These are phyloP conservation scores for Ifrita kowaldi DNA, from an alignment of 2,113 vertebrate species.

Conservation along the genomic window DNA sequence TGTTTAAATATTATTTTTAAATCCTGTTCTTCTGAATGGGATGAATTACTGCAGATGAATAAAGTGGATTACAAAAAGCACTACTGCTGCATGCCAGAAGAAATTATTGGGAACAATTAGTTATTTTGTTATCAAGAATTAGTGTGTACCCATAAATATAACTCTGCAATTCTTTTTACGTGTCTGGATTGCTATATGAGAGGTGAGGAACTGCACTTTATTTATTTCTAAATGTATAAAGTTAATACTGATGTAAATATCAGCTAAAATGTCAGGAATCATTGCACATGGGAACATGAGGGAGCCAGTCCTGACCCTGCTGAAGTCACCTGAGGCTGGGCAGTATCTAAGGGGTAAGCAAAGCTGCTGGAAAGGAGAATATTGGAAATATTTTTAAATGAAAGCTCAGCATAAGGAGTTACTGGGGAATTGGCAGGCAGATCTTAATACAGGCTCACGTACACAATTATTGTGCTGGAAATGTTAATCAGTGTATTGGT, in stretches of 20 bases:
- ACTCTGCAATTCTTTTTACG: neutral
- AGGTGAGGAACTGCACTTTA: neutral
- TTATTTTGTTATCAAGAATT: neutral
- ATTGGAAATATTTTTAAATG: neutral
- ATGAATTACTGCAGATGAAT: neutral
- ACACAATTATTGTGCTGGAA: neutral
- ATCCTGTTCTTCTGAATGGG: neutral
- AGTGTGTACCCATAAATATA: neutral
- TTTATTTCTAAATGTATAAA: neutral
- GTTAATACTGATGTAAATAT: neutral
- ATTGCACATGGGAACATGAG: accelerated
- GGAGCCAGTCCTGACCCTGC: neutral
- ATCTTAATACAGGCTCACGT: neutral
- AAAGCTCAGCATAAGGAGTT: neutral
- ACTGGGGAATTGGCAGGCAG: neutral
- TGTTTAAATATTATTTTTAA: slow-evolving; percentile 40
- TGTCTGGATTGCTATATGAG: accelerated
- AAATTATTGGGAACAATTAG: neutral
- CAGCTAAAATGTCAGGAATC: neutral
- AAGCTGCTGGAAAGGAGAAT: neutral
- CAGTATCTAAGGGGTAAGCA: neutral
- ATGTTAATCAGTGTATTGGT: neutral
- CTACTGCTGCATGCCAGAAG: neutral
- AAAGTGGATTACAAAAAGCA: neutral
- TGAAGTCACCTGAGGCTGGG: neutral